These are phyloP conservation scores for Lepeophtheirus salmonis DNA, from an alignment of 1,140 invertebrate species.

Conservation along the genomic window DNA sequence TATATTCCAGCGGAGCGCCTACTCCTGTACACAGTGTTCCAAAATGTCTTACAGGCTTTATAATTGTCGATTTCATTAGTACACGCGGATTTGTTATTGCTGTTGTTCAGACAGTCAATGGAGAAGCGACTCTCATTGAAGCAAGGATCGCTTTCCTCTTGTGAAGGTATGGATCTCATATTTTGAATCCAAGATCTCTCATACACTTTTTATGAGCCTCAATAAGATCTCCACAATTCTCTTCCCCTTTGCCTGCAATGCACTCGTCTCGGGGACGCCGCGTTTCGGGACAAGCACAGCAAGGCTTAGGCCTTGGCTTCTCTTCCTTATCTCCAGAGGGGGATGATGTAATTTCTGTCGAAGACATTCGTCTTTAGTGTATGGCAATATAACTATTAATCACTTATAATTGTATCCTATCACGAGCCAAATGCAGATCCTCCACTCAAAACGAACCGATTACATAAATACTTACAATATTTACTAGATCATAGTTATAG, in stretches of 20 bases:
- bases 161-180: conserved; percentile 37
- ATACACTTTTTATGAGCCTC: conserved; percentile 94
- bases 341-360: neutral
- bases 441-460: no score
- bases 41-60: conserved; percentile 9
- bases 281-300: conserved; percentile 94
- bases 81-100: conserved; percentile 7
- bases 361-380: neutral
- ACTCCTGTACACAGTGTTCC: neutral
- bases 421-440: no score
- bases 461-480: no score
- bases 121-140: neutral
- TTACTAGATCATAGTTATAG: no score
- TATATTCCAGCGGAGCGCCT: neutral
- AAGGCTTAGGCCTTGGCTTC: conserved; percentile 62
- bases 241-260: conserved; percentile 44
- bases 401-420: no score
- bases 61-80: conserved; percentile 1
- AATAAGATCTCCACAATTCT: conserved; percentile 68
- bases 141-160: conserved; percentile 9
- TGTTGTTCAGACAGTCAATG: neutral
- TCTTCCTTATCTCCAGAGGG: conserved; percentile 22
- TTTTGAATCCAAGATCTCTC: conserved; percentile 82
- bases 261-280: conserved; percentile 73
- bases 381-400: no score